These are phyloP conservation scores for Cosmia trapezina DNA, from an alignment of 2,888 invertebrate species.

Conservation along the genomic window DNA sequence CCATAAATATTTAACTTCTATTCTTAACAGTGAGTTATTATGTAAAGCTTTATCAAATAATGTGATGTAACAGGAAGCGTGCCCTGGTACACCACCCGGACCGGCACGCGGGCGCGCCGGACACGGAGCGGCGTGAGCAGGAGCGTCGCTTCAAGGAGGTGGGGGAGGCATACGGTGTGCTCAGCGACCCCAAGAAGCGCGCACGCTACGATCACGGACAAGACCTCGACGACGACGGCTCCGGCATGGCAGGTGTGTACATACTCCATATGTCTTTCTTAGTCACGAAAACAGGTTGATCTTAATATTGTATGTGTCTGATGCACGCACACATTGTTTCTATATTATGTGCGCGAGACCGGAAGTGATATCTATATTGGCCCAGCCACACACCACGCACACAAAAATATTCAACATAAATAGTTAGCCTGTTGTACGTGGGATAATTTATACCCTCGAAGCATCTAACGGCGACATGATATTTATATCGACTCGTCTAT, in stretches of 20 bases:
- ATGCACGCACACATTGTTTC: not conserved
- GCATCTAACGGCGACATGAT: no score
- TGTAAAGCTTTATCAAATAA: not conserved
- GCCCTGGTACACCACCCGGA: slow-evolving; percentile 98
- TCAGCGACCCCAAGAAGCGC: slow-evolving; percentile 97
- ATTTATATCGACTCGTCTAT: not conserved
- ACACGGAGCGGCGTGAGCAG: slow-evolving; percentile 96
- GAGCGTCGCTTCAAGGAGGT: slow-evolving; percentile 98
- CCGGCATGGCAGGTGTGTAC: slow-evolving; percentile 86
- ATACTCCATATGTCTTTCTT: not conserved
- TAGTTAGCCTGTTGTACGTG: not conserved
- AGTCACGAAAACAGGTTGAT: not conserved
- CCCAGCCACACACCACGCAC: not conserved
- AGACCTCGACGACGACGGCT: slow-evolving; percentile 94
- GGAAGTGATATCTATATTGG: not conserved
- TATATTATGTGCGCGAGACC: not conserved
- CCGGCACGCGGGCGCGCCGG: slow-evolving; percentile 96
- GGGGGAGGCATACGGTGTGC: slow-evolving; percentile 98
- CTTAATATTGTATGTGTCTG: not conserved
- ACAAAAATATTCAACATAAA: not conserved
- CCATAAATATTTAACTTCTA: not conserved
- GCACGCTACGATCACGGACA: slow-evolving; percentile 97
- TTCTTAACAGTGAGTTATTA: not conserved
- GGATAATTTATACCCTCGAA: no score
- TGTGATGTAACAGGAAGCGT: slow-evolving; percentile 90